A percentile compares a stretch with the other conserved stretches of the same genome.
phyloP scores from a whole-genome alignment of 2,113 vertebrate genomes.

The Scomber japonicus region DNA sequence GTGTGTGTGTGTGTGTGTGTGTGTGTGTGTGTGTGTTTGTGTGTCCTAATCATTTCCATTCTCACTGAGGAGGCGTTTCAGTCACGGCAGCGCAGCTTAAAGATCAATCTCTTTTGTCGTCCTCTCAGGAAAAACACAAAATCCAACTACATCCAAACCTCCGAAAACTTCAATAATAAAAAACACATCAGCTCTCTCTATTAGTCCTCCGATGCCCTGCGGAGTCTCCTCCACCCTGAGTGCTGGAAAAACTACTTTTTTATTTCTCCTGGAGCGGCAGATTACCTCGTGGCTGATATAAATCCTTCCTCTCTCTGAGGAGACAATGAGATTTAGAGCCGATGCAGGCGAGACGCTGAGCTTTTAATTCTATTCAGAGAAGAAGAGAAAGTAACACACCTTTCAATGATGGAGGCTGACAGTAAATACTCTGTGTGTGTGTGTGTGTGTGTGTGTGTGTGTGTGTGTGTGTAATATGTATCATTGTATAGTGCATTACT shows the following conservation, averaged over 20 bases:
- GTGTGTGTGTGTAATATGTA: too few species aligned
- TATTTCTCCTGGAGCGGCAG: slow-evolving; percentile 49
- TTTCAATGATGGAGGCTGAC: not conserved
- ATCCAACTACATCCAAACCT: slow-evolving; percentile 19
- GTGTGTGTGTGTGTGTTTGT: not conserved
- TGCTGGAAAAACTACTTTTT: slow-evolving; percentile 38
- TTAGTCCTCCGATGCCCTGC: slow-evolving; percentile 28
- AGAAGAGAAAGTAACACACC: slow-evolving; percentile 31
- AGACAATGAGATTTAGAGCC: slow-evolving; percentile 39
- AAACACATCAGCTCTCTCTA: slow-evolving; percentile 14
- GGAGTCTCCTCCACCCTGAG: not conserved
- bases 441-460: too few species aligned
- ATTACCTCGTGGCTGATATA: slow-evolving; percentile 48
- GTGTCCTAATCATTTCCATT: too few species aligned
- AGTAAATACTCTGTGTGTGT: too few species aligned
- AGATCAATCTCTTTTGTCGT: slow-evolving; percentile 13
- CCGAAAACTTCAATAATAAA: slow-evolving; percentile 5
- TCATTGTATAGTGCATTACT: too few species aligned
- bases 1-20: not conserved
- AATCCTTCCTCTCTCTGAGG: slow-evolving; percentile 37
- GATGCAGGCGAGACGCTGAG: slow-evolving; percentile 1
- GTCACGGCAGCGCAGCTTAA: slow-evolving; percentile 8
- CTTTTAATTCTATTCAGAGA: slow-evolving; percentile 49
- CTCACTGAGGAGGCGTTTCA: not conserved
- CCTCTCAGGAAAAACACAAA: slow-evolving; percentile 24